Conservation (phyloP, 1,140 invertebrate species). For the silkworm (Bombyx mori) region DNA sequence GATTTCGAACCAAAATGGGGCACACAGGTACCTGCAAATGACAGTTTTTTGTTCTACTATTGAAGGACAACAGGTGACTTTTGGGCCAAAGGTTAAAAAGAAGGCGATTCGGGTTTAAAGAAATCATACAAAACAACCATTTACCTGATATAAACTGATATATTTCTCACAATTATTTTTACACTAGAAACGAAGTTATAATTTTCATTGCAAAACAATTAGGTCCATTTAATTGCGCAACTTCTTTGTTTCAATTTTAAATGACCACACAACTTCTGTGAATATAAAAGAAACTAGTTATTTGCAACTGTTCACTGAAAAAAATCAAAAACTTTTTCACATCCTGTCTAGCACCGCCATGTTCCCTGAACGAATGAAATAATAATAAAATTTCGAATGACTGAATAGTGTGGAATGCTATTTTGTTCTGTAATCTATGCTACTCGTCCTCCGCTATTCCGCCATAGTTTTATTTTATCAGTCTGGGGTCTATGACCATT, state of each 20-base stretch:
- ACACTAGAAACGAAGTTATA: slow-evolving; percentile 66
- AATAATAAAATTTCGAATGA: not conserved
- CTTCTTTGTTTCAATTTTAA: slow-evolving; percentile 9
- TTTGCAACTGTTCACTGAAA: slow-evolving; percentile 47
- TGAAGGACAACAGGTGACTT: slow-evolving; percentile 1
- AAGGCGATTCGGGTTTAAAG: slow-evolving; percentile 4
- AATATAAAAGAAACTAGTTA: slow-evolving; percentile 10
- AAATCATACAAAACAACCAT: slow-evolving; percentile 38
- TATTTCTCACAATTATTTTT: slow-evolving; percentile 71
- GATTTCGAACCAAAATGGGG: slow-evolving; percentile 45
- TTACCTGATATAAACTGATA: slow-evolving; percentile 61
- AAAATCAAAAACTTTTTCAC: slow-evolving; percentile 59
- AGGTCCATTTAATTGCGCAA: slow-evolving; percentile 14
- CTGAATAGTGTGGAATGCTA: not conserved
- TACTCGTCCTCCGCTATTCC: not conserved
- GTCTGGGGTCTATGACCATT: no score
- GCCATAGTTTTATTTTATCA: no score
- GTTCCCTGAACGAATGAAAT: slow-evolving; percentile 45
- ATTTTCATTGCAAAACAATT: slow-evolving; percentile 60
- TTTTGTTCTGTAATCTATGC: not conserved
- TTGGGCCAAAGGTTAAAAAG: not conserved
- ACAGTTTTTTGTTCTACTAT: not conserved
- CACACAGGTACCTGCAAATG: slow-evolving; percentile 17
- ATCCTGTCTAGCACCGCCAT: slow-evolving; percentile 68
- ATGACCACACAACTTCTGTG: slow-evolving; percentile 9